Evolutionary conservation across 2,113 vertebrate genomes (phyloP), one percentile per base, ranked within the genome.

Genomic region (Ophiodon elongatus): DNA sequence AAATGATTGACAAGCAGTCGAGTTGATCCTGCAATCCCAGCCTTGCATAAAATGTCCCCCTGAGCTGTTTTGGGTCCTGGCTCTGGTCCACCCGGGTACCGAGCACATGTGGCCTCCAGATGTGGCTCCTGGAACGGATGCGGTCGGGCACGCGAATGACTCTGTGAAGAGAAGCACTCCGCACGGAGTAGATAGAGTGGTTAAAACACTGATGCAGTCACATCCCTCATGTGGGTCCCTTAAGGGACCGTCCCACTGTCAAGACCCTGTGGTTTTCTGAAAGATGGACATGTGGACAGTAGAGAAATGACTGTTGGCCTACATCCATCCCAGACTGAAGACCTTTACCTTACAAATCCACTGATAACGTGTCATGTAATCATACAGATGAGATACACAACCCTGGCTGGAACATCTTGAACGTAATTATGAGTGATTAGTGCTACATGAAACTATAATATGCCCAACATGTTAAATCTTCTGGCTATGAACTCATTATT

Each of bases 71-170:
- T 70, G 81, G 79, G 84, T 60, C 67, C 70, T 84, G 76, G 82
- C 80, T 85, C 70, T 7, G 17, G 72, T 86, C 79, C 86, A 82
- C 63, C 68, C 64, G 35, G 75, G 41, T 59, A 68, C 67, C 67
- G 8, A 86, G 79, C 74, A 85, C 94, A 94, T 93, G 87, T 95
- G 92, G 89, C 47, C 29, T 86, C 93, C 94, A 95, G 92, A 93
- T 94, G 93, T 83, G 52, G 70, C 73, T 64, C 29, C 31, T 52
- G 76, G 85, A 65, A 70, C 78, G 83, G 73, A 82, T 89, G 85
- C 6, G 57, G 73, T 82, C 69, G 13, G 81, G 80, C 88, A 73
- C 41, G 59, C 89, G 83, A 72, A 79, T 66, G 66, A 65, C 23
- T 86, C 71, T 83, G 62, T 73, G 74, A 45, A 73, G 71, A 60